Base-by-base conservation (phyloP, 2,797 vertebrate species). In the Esox lucius region DNA sequence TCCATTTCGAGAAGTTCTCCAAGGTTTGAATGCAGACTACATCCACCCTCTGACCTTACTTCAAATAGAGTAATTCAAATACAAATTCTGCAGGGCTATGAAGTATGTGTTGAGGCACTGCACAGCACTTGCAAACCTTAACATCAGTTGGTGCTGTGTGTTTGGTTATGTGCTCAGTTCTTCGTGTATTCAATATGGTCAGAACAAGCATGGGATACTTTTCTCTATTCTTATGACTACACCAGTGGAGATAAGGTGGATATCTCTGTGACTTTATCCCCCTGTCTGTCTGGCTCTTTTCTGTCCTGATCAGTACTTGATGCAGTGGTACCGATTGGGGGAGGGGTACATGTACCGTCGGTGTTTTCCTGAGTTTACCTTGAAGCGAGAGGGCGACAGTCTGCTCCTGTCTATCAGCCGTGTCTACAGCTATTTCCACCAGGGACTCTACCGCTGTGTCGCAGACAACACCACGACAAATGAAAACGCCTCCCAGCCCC, bases 361-460 rank as follows among this genome's bases (percentile, higher is more conserved):
- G 9, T 92, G 89, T 78, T 88, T 86, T 69, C 83, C 75, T 33
- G 85, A 82, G 0, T 64, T 85, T 5, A 78, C 81, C 0, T 76
- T 92, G 31, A 80, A 17, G 3, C 83, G 80, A 0, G 75, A 75
- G 0, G 74, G 76, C 0, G 84, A 78, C 17, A 90, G 82, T 0
- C 85, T 92, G 39, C 42, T 83, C 5, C 72, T 95, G 73, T 11
- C 17, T 0, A 74, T 95, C 33, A 49, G 19, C 4, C 39, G 16
- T 0, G 76, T 87, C 17, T 80, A 87, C 39, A 76, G 73, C 22
- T 66, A 82, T 81, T 66, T 83, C 82, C 80, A 85, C 46, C 77
- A 85, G 0, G 91, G 93, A 0, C 71, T 86, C 53, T 95, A 91
- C 79, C 95, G 95, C 84, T 96, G 95, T 2, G 84, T 92, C 0